Evolutionary conservation across 64 coral and sea anemone species (phyloP).

Genomic region (Porites lutea): DNA sequence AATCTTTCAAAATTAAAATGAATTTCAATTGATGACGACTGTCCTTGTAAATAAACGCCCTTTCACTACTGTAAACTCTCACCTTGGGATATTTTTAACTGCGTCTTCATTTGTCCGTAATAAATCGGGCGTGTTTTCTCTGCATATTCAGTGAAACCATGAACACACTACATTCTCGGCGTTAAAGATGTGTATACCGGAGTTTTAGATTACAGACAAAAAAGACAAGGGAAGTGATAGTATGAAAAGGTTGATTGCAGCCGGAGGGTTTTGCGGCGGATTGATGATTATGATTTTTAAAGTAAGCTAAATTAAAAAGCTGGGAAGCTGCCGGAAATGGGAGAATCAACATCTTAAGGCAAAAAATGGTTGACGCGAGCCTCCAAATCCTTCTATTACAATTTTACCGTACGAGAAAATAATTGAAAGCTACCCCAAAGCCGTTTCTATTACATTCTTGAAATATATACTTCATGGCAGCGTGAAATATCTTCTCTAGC

Average conservation of each 20-base stretch:
- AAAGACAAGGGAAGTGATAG: background rate
- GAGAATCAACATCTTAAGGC: background rate
- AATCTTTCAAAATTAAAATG: background rate
- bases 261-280: background rate
- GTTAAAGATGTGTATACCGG: too few relatives aligned
- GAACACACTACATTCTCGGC: background rate
- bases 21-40: background rate
- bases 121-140: too few relatives aligned
- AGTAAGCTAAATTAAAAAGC: slow-evolving; percentile 13
- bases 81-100: too few relatives aligned
- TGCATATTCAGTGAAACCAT: too few relatives aligned
- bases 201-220: background rate
- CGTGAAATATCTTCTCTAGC: too few relatives aligned
- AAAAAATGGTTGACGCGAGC: too few relatives aligned
- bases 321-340: background rate
- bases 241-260: background rate
- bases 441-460: too few relatives aligned
- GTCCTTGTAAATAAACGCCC: background rate
- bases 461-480: too few relatives aligned
- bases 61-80: background rate
- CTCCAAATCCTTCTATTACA: too few relatives aligned
- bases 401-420: too few relatives aligned
- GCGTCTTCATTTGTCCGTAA: too few relatives aligned
- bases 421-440: too few relatives aligned
- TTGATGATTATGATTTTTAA: background rate